A percentile compares a stretch with the other conserved stretches of the same genome.
Evolutionary conservation across 2,888 invertebrate species (phyloP).

Genomic region (Synanthedon formicaeformis): DNA sequence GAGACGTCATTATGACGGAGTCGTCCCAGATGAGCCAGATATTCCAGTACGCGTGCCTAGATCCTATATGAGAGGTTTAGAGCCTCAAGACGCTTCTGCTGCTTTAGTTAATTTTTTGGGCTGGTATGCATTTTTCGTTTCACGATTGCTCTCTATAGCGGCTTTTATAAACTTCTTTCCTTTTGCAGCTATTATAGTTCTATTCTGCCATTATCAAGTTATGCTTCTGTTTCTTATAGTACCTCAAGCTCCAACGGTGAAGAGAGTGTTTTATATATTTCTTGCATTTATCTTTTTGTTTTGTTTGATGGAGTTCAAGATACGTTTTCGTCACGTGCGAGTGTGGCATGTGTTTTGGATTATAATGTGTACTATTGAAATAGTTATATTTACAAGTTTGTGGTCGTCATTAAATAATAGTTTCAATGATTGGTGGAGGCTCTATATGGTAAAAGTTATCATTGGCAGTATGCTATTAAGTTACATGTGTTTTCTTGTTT

Average conservation of each 20-base stretch:
- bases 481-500: constrained; percentile 72
- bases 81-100: constrained; percentile 80
- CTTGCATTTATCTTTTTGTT: constrained; percentile 81
- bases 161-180: constrained; percentile 78
- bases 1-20: constrained; percentile 36
- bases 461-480: constrained; percentile 71
- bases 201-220: constrained; percentile 74
- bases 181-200: constrained; percentile 68
- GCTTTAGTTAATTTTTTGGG: constrained; percentile 78
- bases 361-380: constrained; percentile 74
- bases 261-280: constrained; percentile 74
- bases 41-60: constrained; percentile 50
- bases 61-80: constrained; percentile 73
- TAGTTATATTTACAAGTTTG: constrained; percentile 75
- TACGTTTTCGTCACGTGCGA: constrained; percentile 79
- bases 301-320: constrained; percentile 82
- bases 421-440: constrained; percentile 78
- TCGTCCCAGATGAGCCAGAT: constrained; percentile 47
- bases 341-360: constrained; percentile 79
- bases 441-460: constrained; percentile 74
- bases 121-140: constrained; percentile 82
- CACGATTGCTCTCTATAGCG: constrained; percentile 77
- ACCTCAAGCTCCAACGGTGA: constrained; percentile 69
- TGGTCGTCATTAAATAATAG: constrained; percentile 69
- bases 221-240: constrained; percentile 76